Evolutionary conservation across 2,113 vertebrate species (phyloP).

Genomic region (Tachycineta bicolor): DNA sequence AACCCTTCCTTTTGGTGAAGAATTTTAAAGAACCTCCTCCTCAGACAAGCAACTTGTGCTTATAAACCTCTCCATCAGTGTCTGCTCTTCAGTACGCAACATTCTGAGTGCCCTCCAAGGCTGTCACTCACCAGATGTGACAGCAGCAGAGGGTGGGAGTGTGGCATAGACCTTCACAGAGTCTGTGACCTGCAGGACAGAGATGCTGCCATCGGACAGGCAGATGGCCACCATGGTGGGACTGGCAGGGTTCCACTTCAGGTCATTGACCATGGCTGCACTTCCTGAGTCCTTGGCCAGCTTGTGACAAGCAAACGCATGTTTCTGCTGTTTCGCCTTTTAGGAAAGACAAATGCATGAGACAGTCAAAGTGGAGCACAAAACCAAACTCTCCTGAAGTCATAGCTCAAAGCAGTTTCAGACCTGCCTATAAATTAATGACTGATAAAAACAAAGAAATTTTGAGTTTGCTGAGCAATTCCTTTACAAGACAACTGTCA

Average conservation of each 20-base stretch:
- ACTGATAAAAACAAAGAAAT: background rate
- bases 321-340: slow-evolving; percentile 86
- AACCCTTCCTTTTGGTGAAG: background rate
- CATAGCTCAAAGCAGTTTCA: background rate
- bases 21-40: background rate
- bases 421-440: background rate
- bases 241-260: slow-evolving; percentile 91
- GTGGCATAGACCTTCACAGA: slow-evolving; percentile 78
- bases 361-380: background rate
- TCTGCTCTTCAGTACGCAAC: background rate
- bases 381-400: background rate
- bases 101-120: background rate
- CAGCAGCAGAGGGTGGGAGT: slow-evolving; percentile 79
- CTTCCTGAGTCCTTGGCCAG: slow-evolving; percentile 69
- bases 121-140: slow-evolving; percentile 87
- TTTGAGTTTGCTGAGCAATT: background rate
- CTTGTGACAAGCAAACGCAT: slow-evolving; percentile 83
- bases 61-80: background rate
- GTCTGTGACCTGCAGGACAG: slow-evolving; percentile 87
- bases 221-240: slow-evolving; percentile 83
- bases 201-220: slow-evolving; percentile 88
- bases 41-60: background rate
- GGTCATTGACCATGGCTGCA: slow-evolving; percentile 78
- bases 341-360: background rate
- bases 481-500: background rate